Evolutionary conservation across 2,797 vertebrate genomes (phyloP), one percentile per base, ranked within the genome.

Genomic region (Mus spretus): DNA sequence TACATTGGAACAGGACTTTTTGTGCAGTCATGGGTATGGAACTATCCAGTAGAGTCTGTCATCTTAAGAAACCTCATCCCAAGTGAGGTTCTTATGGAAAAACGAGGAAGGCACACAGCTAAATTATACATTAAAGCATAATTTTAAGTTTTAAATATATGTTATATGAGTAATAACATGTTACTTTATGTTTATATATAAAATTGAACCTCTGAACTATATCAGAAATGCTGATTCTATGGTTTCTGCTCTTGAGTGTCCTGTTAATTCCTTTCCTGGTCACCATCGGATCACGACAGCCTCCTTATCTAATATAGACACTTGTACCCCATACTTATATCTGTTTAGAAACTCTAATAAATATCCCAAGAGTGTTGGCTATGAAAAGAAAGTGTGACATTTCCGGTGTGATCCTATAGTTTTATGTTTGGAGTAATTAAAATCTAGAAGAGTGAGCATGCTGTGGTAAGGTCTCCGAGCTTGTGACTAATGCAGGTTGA

Each of bases 391-490:
- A 77, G 20, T 80, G 4, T 74, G 47, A 2, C 75, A 26, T n/a
- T 34, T 89, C n/a, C 77, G 17, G 4, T 65, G 15, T 55, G 83
- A n/a, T 57, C 17, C 10, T 79, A 22, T 93, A 80, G 89, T 50
- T 92, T 94, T 92, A 55, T 20, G 31, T 78, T 65, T 80, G 17
- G 89, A 57, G 44, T 89, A 93, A 93, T 40, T 84, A 44, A 94
- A 85, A n/a, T 87, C 50, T 82, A 57, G 10, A 55, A n/a, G 94
- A 78, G 50, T 90, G 82, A 87, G 78, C 6, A 28, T 24, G 7
- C 4, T 94, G 44, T 61, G 4, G 88, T 11, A 79, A 74, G 50
- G 3, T 89, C 77, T 80, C 80, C 65, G 55, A 95, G 15, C 7
- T 55, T 72, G n/a, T 89, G 55, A 89, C 34, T 83, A 92, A 89